These are phyloP conservation scores for Pangasius mekongensis DNA, from an alignment of 2,797 vertebrate species.

Conservation along the genomic window DNA sequence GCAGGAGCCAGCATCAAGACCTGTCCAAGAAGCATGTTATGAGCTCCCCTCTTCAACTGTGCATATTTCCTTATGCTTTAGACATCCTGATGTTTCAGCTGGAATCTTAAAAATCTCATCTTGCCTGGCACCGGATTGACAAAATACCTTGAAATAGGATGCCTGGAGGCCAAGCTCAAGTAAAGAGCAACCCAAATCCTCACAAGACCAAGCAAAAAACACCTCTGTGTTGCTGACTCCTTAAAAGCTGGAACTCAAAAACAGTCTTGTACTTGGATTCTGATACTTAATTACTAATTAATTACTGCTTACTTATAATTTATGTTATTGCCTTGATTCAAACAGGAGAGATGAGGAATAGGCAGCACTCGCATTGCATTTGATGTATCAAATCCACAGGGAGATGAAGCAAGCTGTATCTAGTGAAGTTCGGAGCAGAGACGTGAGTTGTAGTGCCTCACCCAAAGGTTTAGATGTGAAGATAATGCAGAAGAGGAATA, in stretches of 20 bases:
- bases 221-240: neutral
- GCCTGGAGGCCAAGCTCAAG: neutral
- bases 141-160: neutral
- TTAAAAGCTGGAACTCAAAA: neutral
- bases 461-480: slow-evolving; percentile 53
- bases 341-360: neutral
- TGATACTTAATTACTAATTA: neutral
- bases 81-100: slow-evolving; percentile 8
- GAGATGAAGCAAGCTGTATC: neutral
- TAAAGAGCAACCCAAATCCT: neutral
- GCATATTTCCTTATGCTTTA: slow-evolving; percentile 49
- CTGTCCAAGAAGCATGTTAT: slow-evolving; percentile 53
- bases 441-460: slow-evolving; percentile 40
- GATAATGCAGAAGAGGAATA: slow-evolving; percentile 50
- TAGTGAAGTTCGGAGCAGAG: slow-evolving; percentile 1
- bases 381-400: neutral
- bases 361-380: neutral
- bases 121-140: slow-evolving; percentile 16
- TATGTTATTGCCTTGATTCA: slow-evolving; percentile 7
- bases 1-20: slow-evolving; percentile 57
- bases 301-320: neutral
- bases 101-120: slow-evolving; percentile 23
- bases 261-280: neutral
- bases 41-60: slow-evolving; percentile 24
- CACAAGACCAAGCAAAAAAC: neutral